These are phyloP conservation scores for Callorhinus ursinus DNA, from an alignment of 2,113 vertebrate species.

Conservation along the genomic window DNA sequence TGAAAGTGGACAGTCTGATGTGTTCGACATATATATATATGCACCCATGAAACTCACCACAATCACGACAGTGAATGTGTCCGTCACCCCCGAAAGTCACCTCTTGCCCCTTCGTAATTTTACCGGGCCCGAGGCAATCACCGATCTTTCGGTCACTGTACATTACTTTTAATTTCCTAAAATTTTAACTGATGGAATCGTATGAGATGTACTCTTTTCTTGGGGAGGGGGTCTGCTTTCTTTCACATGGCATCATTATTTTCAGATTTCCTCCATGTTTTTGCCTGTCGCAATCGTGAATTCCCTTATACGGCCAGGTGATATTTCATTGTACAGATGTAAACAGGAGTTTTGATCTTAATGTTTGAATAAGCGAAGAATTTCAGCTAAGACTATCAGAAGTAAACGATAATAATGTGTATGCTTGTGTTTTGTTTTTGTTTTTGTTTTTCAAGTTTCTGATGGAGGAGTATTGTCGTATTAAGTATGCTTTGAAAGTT, in stretches of 20 bases:
- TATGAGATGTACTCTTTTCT: not conserved
- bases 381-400: not conserved
- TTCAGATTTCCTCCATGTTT: not conserved
- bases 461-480: constrained; percentile 26
- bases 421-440: not conserved
- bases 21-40: not conserved
- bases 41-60: not conserved
- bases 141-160: not conserved
- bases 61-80: accelerated
- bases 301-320: not conserved
- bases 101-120: not conserved
- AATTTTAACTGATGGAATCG: not conserved
- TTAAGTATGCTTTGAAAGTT: constrained; percentile 69
- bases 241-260: not conserved
- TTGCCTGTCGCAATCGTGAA: not conserved
- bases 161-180: not conserved
- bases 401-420: not conserved
- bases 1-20: not conserved
- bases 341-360: not conserved
- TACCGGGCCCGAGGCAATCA: not conserved
- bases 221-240: not conserved
- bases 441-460: constrained; percentile 56
- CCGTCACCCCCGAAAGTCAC: not conserved
- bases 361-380: not conserved
- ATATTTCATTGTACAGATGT: not conserved